A percentile compares a stretch with the other conserved stretches of the same genome.
Evolutionary conservation across 2,113 vertebrate genomes (phyloP).

Genomic region (Benitochromis conjunctus): DNA sequence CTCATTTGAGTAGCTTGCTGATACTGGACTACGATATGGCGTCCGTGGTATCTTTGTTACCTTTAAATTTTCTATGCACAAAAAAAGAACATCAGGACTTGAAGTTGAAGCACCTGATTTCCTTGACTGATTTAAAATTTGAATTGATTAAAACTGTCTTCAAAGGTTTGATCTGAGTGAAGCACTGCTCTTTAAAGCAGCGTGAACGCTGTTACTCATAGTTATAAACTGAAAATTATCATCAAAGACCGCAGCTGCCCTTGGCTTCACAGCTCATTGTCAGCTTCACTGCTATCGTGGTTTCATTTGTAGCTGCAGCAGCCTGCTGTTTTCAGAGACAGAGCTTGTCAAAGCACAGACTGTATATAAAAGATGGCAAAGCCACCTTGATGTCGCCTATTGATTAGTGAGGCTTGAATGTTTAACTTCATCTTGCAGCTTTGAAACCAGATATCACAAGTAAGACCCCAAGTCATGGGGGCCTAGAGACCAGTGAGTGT

Average conservation of each 20-base stretch:
- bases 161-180: background rate
- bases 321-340: background rate
- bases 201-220: background rate
- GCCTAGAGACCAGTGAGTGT: background rate
- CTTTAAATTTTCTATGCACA: background rate
- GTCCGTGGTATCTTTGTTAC: background rate
- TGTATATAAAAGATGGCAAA: background rate
- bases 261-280: background rate
- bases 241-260: background rate
- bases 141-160: background rate
- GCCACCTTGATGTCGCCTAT: background rate
- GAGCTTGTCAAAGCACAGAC: background rate
- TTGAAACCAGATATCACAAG: background rate
- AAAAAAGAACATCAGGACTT: background rate
- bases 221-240: background rate
- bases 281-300: background rate
- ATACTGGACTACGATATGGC: background rate
- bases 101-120: background rate
- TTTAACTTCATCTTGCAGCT: background rate
- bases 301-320: background rate
- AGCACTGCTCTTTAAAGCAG: background rate
- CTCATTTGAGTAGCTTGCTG: background rate
- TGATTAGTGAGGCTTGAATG: background rate
- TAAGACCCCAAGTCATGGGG: background rate
- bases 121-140: background rate